These are phyloP conservation scores for Eristalinus aeneus DNA, from an alignment of 2,888 invertebrate species.

Conservation along the genomic window DNA sequence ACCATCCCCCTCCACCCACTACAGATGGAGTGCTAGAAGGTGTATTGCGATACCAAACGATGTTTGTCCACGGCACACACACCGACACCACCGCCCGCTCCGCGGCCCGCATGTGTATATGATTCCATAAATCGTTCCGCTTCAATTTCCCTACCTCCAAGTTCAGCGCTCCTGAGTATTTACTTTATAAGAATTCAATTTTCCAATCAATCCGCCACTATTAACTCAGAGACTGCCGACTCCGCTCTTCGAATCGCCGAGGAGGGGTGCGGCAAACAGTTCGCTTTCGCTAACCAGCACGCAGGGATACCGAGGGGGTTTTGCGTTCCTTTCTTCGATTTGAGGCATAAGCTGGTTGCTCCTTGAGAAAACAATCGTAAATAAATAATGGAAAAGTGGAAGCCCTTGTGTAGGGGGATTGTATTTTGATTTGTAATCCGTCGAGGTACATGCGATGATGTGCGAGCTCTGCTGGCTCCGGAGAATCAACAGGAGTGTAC, in stretches of 20 bases:
- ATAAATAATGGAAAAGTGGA: slow-evolving; percentile 58
- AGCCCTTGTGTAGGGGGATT: slow-evolving; percentile 26
- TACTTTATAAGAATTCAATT: slow-evolving; percentile 71
- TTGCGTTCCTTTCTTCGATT: slow-evolving; percentile 35
- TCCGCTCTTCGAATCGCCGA: neutral
- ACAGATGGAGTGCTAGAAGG: slow-evolving; percentile 41
- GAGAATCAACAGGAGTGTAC: slow-evolving; percentile 52
- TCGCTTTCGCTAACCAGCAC: neutral
- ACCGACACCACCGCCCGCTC: neutral
- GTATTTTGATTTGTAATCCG: slow-evolving; percentile 58
- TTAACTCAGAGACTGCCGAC: slow-evolving; percentile 37
- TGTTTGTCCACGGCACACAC: slow-evolving; percentile 61
- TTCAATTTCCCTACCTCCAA: slow-evolving; percentile 61
- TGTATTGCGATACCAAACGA: slow-evolving; percentile 62
- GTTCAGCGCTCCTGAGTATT: slow-evolving; percentile 55
- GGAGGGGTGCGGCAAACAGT: neutral
- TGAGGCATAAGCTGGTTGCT: slow-evolving; percentile 60
- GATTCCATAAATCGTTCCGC: slow-evolving; percentile 69
- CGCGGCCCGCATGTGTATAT: slow-evolving; percentile 10
- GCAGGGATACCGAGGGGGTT: neutral
- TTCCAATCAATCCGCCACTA: slow-evolving; percentile 71
- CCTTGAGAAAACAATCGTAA: slow-evolving; percentile 68
- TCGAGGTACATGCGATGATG: slow-evolving; percentile 18
- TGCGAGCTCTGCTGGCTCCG: slow-evolving; percentile 6
- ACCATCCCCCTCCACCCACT: neutral